A percentile compares a stretch with the other conserved stretches of the same genome.
phyloP scores from a whole-genome alignment of 1,140 invertebrate genomes.

The Panulirus ornatus region DNA sequence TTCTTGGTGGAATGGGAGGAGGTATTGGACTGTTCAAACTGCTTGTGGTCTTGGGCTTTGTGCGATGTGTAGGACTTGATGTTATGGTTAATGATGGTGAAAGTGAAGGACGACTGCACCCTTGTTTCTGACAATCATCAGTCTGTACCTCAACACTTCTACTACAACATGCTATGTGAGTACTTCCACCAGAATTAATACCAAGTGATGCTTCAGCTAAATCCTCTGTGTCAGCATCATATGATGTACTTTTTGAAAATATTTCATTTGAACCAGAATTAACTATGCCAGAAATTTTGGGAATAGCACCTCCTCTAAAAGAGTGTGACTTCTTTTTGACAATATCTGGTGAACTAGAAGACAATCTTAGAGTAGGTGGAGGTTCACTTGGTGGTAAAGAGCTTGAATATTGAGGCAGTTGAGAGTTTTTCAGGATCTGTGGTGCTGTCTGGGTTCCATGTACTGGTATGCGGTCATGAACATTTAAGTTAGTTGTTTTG shows the following conservation, averaged over 20 bases:
- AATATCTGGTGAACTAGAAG: not conserved
- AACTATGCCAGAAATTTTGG: not conserved
- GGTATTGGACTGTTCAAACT: slow-evolving; percentile 25
- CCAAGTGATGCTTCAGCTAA: slow-evolving; percentile 5
- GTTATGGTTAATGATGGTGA: not conserved
- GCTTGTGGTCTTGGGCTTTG: slow-evolving; percentile 16
- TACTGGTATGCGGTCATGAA: not conserved
- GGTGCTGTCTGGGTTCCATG: not conserved
- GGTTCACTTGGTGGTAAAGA: not conserved
- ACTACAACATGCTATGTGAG: not conserved
- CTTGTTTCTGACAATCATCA: slow-evolving; percentile 4
- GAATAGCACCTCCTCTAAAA: not conserved
- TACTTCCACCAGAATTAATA: slow-evolving; percentile 19
- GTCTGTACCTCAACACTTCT: slow-evolving; percentile 48
- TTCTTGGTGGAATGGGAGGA: slow-evolving; percentile 47
- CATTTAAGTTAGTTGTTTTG: slow-evolving; percentile 26
- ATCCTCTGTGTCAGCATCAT: slow-evolving; percentile 62
- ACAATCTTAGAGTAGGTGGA: slow-evolving; percentile 3
- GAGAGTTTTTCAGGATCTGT: not conserved
- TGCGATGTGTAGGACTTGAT: not conserved
- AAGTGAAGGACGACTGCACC: not conserved
- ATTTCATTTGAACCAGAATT: not conserved
- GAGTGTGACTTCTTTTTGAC: not conserved
- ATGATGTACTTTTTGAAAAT: slow-evolving; percentile 23
- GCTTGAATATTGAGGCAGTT: not conserved